A percentile compares a stretch with the other conserved stretches of the same genome.
These are phyloP conservation scores for Pyrgus malvae DNA, from an alignment of 2,888 invertebrate species.

Conservation along the genomic window DNA sequence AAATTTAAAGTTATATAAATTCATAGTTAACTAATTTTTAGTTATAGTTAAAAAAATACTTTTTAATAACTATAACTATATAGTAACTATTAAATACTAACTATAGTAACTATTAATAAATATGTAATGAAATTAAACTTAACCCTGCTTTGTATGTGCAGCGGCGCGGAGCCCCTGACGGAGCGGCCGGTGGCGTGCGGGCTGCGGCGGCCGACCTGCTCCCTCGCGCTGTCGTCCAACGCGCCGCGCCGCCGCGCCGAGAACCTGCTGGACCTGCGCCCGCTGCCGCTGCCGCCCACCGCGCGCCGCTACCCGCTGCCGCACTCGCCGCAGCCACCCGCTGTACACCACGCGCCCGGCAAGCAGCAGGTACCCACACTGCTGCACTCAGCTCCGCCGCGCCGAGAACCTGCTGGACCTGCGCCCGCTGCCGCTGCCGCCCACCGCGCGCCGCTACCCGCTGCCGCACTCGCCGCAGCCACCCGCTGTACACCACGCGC, in stretches of 20 bases:
- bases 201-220: constrained; percentile 83
- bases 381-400: constrained; percentile 68
- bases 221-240: constrained; percentile 81
- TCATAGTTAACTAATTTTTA: no score
- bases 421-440: constrained; percentile 87
- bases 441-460: no score
- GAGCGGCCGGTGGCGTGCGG: constrained; percentile 85
- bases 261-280: constrained; percentile 87
- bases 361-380: no score
- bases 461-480: no score
- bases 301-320: no score
- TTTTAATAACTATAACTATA: no score
- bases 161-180: constrained; percentile 55
- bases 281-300: constrained; percentile 89
- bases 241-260: constrained; percentile 79
- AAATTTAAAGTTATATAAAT: no score
- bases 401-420: constrained; percentile 88
- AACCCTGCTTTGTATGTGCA: constrained; percentile 25
- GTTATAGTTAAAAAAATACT: no score
- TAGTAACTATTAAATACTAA: no score
- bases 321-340: no score
- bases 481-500: no score
- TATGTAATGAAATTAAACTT: not conserved
- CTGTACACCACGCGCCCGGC: no score
- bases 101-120: not conserved